A percentile compares a stretch with the other conserved stretches of the same genome.
These are phyloP conservation scores for Lepus timidus DNA, from an alignment of 2,113 vertebrate genomes.

Conservation along the genomic window DNA sequence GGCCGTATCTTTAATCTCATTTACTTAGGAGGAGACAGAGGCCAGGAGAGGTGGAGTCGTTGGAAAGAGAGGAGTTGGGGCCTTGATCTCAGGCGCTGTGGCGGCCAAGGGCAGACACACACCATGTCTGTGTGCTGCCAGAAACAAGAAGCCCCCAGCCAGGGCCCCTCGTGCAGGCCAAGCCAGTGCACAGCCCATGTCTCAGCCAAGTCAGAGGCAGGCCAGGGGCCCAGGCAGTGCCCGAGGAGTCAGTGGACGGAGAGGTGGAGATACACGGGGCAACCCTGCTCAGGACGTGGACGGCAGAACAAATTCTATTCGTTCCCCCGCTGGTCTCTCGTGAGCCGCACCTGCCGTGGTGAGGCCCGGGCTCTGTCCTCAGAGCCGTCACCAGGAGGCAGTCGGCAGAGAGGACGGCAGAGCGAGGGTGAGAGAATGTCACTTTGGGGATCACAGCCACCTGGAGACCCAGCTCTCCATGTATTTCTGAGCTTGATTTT, in stretches of 20 bases:
- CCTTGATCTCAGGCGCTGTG: neutral
- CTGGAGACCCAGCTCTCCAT: neutral
- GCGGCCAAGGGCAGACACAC: neutral
- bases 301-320: neutral
- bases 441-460: fast-evolving
- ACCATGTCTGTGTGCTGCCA: neutral
- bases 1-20: neutral
- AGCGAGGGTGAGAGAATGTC: neutral
- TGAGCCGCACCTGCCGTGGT: no score
- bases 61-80: neutral
- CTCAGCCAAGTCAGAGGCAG: fast-evolving
- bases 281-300: no score
- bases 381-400: neutral
- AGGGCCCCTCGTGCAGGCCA: fast-evolving
- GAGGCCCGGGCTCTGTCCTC: neutral
- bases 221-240: neutral
- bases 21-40: neutral
- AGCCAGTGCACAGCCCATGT: fast-evolving
- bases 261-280: neutral
- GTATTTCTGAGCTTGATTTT: neutral
- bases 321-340: no score
- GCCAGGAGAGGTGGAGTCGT: neutral
- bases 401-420: neutral
- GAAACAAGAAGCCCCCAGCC: neutral
- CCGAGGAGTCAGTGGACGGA: neutral